Percentiles rank a stretch among this genome's conserved stretches.
phyloP scores from a whole-genome alignment of 2,113 vertebrate genomes.

The Gobiocypris rarus region DNA sequence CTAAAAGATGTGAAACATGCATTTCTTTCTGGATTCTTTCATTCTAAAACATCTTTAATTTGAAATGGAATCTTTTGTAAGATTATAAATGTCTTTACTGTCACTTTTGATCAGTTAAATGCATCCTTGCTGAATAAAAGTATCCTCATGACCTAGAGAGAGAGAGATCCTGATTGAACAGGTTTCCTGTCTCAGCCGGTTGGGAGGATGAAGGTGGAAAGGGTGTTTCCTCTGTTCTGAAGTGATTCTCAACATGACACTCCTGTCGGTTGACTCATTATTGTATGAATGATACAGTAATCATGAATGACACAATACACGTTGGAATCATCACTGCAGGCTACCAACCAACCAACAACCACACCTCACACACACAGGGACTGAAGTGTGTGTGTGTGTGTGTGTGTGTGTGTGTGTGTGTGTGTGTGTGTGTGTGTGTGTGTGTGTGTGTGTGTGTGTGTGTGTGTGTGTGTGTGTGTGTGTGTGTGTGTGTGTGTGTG shows the following conservation, averaged over 20 bases:
- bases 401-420: too few species aligned
- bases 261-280: not conserved
- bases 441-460: too few species aligned
- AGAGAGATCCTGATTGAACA: not conserved
- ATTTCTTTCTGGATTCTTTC: too few species aligned
- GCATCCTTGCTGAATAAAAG: too few species aligned
- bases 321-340: constrained; percentile 60
- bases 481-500: too few species aligned
- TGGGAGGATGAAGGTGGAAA: not conserved
- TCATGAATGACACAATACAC: constrained; percentile 70
- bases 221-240: not conserved
- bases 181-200: not conserved
- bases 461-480: too few species aligned
- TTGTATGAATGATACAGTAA: constrained; percentile 68
- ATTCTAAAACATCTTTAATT: too few species aligned
- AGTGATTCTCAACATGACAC: not conserved
- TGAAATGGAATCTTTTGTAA: too few species aligned
- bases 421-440: too few species aligned
- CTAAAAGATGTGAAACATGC: too few species aligned
- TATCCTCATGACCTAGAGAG: not conserved
- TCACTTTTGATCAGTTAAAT: too few species aligned
- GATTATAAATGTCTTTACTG: too few species aligned
- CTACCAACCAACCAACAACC: constrained; percentile 66
- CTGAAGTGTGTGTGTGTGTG: not conserved
- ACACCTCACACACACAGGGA: constrained; percentile 26